phyloP scores from a whole-genome alignment of 2,888 invertebrate species.

The Drosophila acutilabella region DNA sequence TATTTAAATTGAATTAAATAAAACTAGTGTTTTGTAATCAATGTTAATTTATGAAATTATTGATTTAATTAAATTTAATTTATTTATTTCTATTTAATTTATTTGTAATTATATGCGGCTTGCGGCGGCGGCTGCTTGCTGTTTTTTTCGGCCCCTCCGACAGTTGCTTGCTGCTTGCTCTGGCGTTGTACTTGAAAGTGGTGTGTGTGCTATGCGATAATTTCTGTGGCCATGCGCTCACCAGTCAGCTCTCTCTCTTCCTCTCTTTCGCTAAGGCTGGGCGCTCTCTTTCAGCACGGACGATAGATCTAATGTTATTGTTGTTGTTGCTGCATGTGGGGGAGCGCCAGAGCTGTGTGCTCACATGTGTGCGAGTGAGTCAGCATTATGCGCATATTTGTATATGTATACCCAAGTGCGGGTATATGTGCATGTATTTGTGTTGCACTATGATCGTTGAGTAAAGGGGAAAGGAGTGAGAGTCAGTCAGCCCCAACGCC shows the following conservation, averaged over 20 bases:
- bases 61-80: slow-evolving; percentile 46
- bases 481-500: slow-evolving; percentile 46
- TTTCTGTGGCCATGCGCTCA: slow-evolving; percentile 69
- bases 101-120: slow-evolving; percentile 47
- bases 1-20: slow-evolving; percentile 75
- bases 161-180: slow-evolving; percentile 64
- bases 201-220: slow-evolving; percentile 57
- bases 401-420: slow-evolving; percentile 4
- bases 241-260: slow-evolving; percentile 22
- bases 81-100: slow-evolving; percentile 30
- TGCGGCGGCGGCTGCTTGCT: slow-evolving; percentile 52
- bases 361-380: slow-evolving; percentile 66
- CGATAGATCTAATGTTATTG: slow-evolving; percentile 31
- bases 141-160: slow-evolving; percentile 63
- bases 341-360: slow-evolving; percentile 51
- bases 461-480: slow-evolving; percentile 34
- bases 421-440: slow-evolving; percentile 13
- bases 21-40: slow-evolving; percentile 59
- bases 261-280: background rate
- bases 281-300: slow-evolving; percentile 16
- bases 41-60: slow-evolving; percentile 34
- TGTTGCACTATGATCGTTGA: slow-evolving; percentile 41
- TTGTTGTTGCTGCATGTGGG: slow-evolving; percentile 28
- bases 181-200: slow-evolving; percentile 78
- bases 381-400: slow-evolving; percentile 48